These are phyloP conservation scores for Xanthia togata DNA, from an alignment of 2,888 invertebrate species.

Conservation along the genomic window DNA sequence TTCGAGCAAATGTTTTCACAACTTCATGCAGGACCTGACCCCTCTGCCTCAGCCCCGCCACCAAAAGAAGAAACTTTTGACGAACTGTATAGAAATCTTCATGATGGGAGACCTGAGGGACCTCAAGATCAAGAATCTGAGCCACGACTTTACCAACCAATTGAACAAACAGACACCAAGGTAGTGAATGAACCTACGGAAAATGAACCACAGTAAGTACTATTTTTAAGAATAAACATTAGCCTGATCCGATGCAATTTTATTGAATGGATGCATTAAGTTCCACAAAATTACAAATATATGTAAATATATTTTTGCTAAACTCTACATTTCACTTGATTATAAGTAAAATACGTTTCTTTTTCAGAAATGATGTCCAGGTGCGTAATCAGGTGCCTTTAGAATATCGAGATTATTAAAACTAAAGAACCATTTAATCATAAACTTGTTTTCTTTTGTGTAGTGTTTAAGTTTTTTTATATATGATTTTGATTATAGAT, in stretches of 20 bases:
- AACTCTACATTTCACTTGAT: not conserved
- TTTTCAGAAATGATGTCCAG: conserved; percentile 39
- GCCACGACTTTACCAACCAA: not conserved
- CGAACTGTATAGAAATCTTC: conserved; percentile 47
- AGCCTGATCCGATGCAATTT: not conserved
- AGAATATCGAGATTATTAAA: conserved; percentile 34
- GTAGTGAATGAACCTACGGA: not conserved
- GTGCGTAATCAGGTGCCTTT: conserved; percentile 51
- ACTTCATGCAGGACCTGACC: conserved; percentile 22
- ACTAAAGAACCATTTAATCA: conserved; percentile 1
- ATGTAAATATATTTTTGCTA: not conserved
- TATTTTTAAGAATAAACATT: not conserved
- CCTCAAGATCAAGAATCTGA: conserved; percentile 20
- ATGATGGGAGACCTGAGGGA: conserved; percentile 17
- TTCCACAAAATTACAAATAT: not conserved
- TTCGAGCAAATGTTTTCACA: conserved; percentile 49
- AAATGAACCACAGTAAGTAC: conserved; percentile 20
- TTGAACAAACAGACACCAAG: conserved; percentile 15
- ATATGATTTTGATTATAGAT: not conserved
- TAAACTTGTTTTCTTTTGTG: not conserved
- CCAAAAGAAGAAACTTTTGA: conserved; percentile 52
- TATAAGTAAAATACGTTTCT: not conserved
- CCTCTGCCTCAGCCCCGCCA: not conserved
- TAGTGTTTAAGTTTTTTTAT: conserved; percentile 13
- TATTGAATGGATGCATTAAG: not conserved